These are phyloP conservation scores for Chaetodon trifasciatus DNA, from an alignment of 2,797 vertebrate species.

Conservation along the genomic window DNA sequence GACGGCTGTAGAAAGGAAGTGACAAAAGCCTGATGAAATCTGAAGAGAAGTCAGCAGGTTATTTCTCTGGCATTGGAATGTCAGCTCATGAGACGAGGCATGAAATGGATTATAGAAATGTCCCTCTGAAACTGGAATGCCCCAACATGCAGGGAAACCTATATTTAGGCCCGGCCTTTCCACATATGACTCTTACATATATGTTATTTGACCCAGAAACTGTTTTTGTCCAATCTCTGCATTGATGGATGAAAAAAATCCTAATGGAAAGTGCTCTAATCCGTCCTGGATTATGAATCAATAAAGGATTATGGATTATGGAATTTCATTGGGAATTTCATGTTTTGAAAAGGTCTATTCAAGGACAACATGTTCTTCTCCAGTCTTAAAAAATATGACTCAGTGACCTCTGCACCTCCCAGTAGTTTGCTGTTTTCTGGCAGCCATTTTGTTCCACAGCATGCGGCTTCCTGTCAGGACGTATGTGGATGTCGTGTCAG, in stretches of 20 bases:
- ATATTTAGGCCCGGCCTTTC: conserved; percentile 65
- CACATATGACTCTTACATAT: conserved; percentile 53
- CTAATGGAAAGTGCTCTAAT: conserved; percentile 69
- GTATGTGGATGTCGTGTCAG: conserved; percentile 44
- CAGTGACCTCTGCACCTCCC: not conserved
- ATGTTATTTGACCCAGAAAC: conserved; percentile 75
- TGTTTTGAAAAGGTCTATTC: conserved; percentile 56
- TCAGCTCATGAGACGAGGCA: conserved; percentile 55
- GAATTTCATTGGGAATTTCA: conserved; percentile 70
- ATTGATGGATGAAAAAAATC: conserved; percentile 32
- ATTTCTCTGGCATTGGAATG: conserved; percentile 54
- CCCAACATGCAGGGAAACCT: conserved; percentile 34
- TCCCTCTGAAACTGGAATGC: conserved; percentile 46
- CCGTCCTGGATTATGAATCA: conserved; percentile 75
- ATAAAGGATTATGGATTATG: conserved; percentile 77
- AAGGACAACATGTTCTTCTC: conserved; percentile 36
- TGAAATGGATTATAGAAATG: conserved; percentile 70
- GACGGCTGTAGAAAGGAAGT: conserved; percentile 36
- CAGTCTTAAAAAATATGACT: conserved; percentile 10
- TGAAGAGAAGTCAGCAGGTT: conserved; percentile 46
- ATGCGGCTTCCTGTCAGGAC: conserved; percentile 58
- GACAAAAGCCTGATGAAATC: conserved; percentile 60
- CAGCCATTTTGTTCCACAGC: conserved; percentile 49
- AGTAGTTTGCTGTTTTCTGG: conserved; percentile 36
- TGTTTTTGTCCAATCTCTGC: conserved; percentile 58